Evolutionary conservation across 2,888 invertebrate species (phyloP).

Genomic region (Epinotia nisella): DNA sequence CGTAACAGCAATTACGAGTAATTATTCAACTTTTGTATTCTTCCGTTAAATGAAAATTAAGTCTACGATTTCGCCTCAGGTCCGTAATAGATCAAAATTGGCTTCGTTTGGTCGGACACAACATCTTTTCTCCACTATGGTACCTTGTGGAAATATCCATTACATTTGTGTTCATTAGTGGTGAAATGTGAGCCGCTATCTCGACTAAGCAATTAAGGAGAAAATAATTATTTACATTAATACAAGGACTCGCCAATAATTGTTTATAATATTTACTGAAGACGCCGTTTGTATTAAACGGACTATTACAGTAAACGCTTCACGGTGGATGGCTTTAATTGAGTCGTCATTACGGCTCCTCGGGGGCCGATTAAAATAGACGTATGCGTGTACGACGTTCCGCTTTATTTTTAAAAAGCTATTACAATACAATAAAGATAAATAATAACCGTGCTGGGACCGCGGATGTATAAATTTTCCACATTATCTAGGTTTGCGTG

Average conservation of each 20-base stretch:
- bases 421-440: slow-evolving; percentile 44
- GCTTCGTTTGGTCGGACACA: slow-evolving; percentile 48
- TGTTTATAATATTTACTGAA: slow-evolving; percentile 71
- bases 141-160: slow-evolving; percentile 74
- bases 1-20: slow-evolving; percentile 39
- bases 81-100: slow-evolving; percentile 63
- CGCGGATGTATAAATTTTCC: slow-evolving; percentile 42
- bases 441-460: slow-evolving; percentile 45
- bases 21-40: slow-evolving; percentile 41
- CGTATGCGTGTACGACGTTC: slow-evolving; percentile 45
- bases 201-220: slow-evolving; percentile 74
- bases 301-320: slow-evolving; percentile 77
- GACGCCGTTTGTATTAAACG: slow-evolving; percentile 71
- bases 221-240: slow-evolving; percentile 80
- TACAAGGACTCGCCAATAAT: slow-evolving; percentile 72
- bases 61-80: slow-evolving; percentile 61
- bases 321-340: slow-evolving; percentile 65
- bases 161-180: slow-evolving; percentile 81
- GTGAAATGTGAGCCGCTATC: slow-evolving; percentile 67
- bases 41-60: slow-evolving; percentile 50
- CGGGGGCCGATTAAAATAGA: slow-evolving; percentile 48
- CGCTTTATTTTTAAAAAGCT: slow-evolving; percentile 43
- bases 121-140: slow-evolving; percentile 47
- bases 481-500: slow-evolving; percentile 43
- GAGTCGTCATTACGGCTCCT: slow-evolving; percentile 64